These are phyloP conservation scores for Tachycineta bicolor DNA, from an alignment of 2,113 vertebrate species.

Conservation along the genomic window DNA sequence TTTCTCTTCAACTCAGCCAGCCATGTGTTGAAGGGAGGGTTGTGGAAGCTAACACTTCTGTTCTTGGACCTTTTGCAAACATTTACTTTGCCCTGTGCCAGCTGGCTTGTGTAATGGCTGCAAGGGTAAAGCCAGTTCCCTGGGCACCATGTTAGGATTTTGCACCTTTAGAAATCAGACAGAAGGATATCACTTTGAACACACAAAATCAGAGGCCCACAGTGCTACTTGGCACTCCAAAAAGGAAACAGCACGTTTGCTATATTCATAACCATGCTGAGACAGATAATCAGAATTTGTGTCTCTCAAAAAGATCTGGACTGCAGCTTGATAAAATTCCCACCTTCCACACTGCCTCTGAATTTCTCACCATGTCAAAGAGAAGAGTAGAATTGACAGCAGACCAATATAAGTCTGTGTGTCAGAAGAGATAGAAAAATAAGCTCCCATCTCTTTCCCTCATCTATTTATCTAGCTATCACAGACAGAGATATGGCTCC, in stretches of 20 bases:
- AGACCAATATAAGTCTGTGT: constrained; percentile 23
- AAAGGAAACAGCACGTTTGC: neutral
- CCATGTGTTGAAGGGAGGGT: neutral
- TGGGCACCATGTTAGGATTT: neutral
- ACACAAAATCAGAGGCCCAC: neutral
- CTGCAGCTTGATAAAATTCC: neutral
- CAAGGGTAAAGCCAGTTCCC: neutral
- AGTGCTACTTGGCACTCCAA: neutral
- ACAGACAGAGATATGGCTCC: constrained; percentile 24
- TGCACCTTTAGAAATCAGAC: constrained; percentile 10
- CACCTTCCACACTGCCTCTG: neutral
- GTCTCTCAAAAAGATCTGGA: neutral
- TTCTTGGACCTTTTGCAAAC: neutral
- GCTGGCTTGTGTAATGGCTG: neutral
- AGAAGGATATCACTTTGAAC: constrained; percentile 3
- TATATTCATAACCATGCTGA: constrained; percentile 5
- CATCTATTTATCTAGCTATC: constrained; percentile 32
- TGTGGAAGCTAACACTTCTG: neutral
- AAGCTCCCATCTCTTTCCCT: constrained; percentile 4
- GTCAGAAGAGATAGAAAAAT: constrained; percentile 20
- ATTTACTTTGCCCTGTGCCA: neutral
- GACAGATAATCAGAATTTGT: neutral
- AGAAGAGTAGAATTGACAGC: constrained; percentile 24
- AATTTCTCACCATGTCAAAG: neutral
- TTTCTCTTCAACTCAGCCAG: neutral